Conservation (phyloP, 2,797 vertebrate genomes). For the Coccyzus lansbergi region DNA sequence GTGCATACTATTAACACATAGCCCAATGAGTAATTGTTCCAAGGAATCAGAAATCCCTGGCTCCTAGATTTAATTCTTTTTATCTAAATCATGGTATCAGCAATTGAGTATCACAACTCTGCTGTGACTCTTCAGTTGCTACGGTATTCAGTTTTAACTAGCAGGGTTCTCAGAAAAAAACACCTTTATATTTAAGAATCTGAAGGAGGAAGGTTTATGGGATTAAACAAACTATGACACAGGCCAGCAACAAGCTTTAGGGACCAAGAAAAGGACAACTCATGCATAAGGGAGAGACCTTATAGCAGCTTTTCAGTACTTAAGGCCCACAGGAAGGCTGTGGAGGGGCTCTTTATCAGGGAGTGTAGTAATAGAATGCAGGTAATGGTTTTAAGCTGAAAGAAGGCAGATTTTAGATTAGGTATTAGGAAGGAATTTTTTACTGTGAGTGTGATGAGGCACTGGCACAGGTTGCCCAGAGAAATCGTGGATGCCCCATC, state of each 20-base stretch:
- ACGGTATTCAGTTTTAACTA: background rate
- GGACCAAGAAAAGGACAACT: background rate
- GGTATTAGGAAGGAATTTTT: too few species aligned
- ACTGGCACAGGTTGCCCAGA: too few species aligned
- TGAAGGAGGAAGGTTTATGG: background rate
- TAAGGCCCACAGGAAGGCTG: too few species aligned
- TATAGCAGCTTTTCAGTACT: too few species aligned
- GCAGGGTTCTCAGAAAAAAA: background rate
- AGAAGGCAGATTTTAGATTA: too few species aligned
- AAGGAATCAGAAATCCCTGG: background rate
- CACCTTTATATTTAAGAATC: background rate
- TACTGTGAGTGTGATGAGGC: too few species aligned
- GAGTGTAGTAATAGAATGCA: too few species aligned
- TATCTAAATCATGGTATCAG: background rate
- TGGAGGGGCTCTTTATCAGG: too few species aligned
- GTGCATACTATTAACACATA: background rate
- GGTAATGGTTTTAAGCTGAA: too few species aligned
- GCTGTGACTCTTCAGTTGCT: background rate
- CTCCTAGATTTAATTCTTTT: background rate
- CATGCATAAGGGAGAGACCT: too few species aligned
- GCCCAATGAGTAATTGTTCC: background rate
- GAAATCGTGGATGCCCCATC: too few species aligned
- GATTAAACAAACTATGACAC: background rate
- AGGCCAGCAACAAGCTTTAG: background rate
- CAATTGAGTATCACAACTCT: background rate